phyloP scores from a whole-genome alignment of 2,113 vertebrate genomes.

The Uropsilus gracilis region DNA sequence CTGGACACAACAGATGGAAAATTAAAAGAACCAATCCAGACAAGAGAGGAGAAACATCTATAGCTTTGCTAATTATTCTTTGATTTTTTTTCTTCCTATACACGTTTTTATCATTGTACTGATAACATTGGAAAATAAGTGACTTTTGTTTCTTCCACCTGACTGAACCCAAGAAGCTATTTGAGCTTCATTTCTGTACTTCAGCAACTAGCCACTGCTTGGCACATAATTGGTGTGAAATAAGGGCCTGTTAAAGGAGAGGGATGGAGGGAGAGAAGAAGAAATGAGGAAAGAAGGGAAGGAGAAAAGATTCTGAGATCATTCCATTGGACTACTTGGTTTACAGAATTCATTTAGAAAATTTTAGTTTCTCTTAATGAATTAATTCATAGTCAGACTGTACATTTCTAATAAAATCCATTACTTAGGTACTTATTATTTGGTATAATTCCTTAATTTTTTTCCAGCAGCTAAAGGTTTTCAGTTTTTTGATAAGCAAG shows the following conservation, averaged over 20 bases:
- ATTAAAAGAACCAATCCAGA: no score
- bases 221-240: background rate
- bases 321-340: background rate
- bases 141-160: background rate
- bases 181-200: background rate
- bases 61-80: background rate
- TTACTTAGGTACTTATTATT: background rate
- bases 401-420: constrained; percentile 20
- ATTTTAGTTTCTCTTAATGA: constrained; percentile 26
- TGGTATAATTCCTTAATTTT: background rate
- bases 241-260: background rate
- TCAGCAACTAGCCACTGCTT: background rate
- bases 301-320: background rate
- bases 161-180: background rate
- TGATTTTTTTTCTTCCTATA: background rate
- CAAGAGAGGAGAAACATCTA: no score
- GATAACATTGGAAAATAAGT: background rate
- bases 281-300: background rate
- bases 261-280: background rate
- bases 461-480: constrained; percentile 13
- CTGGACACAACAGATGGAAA: no score
- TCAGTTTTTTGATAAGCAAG: background rate
- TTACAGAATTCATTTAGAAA: constrained; percentile 49
- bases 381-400: constrained; percentile 17
- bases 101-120: background rate